phyloP scores from a whole-genome alignment of 2,797 vertebrate genomes.

The Cyprinodon diabolis region DNA sequence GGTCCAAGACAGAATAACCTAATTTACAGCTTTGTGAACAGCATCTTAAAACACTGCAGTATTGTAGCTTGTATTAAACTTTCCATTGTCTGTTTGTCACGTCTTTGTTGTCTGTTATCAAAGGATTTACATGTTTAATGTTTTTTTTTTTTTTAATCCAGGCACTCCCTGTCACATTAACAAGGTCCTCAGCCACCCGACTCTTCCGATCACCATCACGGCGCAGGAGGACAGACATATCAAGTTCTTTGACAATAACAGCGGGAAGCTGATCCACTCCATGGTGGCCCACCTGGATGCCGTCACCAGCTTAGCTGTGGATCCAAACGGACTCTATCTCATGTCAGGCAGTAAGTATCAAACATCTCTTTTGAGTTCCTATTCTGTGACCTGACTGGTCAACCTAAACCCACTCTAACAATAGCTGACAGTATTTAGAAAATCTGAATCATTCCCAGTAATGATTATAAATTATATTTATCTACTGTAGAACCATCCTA shows the following conservation, averaged over 20 bases:
- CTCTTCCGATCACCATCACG: conserved; percentile 95
- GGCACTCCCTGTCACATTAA: conserved; percentile 91
- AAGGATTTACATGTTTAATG: not conserved
- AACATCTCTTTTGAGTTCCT: not conserved
- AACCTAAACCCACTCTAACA: not conserved
- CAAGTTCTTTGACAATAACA: conserved; percentile 98
- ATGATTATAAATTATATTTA: not conserved
- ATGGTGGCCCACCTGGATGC: conserved; percentile 99
- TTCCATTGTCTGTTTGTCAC: not conserved
- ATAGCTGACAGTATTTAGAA: not conserved
- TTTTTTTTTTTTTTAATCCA: conserved; percentile 35
- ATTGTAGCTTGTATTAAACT: not conserved
- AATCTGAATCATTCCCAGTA: not conserved
- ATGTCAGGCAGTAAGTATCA: conserved; percentile 98
- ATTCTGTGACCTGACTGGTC: not conserved
- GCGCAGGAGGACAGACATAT: conserved; percentile 97
- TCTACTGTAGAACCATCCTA: not conserved
- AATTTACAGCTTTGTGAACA: not conserved
- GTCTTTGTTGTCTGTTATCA: conserved; percentile 7
- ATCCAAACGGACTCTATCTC: conserved; percentile 97
- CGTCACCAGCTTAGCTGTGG: conserved; percentile 96
- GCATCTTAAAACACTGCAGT: not conserved
- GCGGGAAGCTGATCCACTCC: conserved; percentile 95
- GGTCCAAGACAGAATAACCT: not conserved
- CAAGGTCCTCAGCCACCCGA: conserved; percentile 97